These are phyloP conservation scores for Ormyrus thymus DNA, from an alignment of 2,888 invertebrate species.

Conservation along the genomic window DNA sequence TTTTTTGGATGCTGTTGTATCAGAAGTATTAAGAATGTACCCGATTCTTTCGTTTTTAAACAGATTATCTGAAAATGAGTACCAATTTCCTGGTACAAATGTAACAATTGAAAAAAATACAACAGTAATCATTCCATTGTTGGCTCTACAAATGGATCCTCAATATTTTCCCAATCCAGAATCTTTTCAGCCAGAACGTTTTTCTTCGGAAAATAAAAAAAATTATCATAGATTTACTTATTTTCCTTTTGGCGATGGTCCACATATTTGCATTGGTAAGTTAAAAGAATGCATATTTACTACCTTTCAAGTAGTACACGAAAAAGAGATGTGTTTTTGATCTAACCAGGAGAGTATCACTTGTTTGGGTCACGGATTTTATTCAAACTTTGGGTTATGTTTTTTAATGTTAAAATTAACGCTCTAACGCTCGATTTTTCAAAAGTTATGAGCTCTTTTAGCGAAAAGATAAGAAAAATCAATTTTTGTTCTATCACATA, in stretches of 20 bases:
- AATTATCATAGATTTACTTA: conserved; percentile 62
- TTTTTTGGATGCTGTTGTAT: conserved; percentile 66
- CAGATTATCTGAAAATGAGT: conserved; percentile 62
- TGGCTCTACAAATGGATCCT: conserved; percentile 72
- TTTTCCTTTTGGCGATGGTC: conserved; percentile 72
- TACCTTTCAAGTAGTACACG: too few species aligned
- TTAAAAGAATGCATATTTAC: too few species aligned
- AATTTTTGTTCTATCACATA: too few species aligned
- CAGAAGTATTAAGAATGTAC: conserved; percentile 73
- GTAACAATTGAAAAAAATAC: conserved; percentile 68
- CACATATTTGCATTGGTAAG: conserved; percentile 69
- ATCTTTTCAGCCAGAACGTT: conserved; percentile 73
- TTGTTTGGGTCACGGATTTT: too few species aligned
- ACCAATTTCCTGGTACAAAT: conserved; percentile 65
- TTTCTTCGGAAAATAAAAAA: conserved; percentile 68
- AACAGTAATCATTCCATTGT: conserved; percentile 68
- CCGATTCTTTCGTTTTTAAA: conserved; percentile 69
- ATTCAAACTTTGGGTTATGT: too few species aligned
- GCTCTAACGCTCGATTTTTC: too few species aligned
- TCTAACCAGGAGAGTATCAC: too few species aligned
- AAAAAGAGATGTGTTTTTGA: too few species aligned
- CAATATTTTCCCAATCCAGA: conserved; percentile 72
- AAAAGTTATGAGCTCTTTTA: too few species aligned
- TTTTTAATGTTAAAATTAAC: too few species aligned
- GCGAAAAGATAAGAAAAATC: too few species aligned